Percentiles rank a stretch among this genome's conserved stretches.
These are phyloP conservation scores for Pedetes capensis DNA, from an alignment of 2,113 vertebrate genomes.

Conservation along the genomic window DNA sequence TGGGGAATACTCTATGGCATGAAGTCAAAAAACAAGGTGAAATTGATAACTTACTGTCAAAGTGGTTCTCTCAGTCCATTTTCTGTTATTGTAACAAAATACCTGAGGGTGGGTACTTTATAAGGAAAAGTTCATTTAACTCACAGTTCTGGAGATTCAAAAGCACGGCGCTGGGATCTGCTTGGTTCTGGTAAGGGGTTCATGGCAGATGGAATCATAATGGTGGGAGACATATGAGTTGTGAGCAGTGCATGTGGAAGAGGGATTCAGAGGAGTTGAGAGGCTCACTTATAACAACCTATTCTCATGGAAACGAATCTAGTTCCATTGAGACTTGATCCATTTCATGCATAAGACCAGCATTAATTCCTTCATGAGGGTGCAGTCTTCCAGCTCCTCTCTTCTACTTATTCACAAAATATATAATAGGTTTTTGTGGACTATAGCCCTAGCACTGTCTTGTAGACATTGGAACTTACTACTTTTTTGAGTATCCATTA, in stretches of 20 bases:
- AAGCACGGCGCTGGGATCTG: background rate
- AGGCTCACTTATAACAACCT: background rate
- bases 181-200: background rate
- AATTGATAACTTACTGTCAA: background rate
- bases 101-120: background rate
- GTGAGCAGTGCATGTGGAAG: background rate
- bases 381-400: background rate
- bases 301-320: background rate
- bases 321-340: background rate
- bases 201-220: background rate
- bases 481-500: background rate
- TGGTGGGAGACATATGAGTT: background rate
- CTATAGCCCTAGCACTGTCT: background rate
- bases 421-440: background rate
- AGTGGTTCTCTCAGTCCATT: background rate
- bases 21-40: background rate
- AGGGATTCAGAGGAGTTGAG: background rate
- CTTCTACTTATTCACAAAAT: background rate
- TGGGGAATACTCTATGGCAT: background rate
- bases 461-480: background rate
- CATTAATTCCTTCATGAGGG: background rate
- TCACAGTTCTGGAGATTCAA: background rate
- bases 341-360: background rate
- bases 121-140: background rate
- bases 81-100: background rate